These are phyloP conservation scores for Zaprionus camerounensis DNA, from an alignment of 1,140 invertebrate genomes.

Conservation along the genomic window DNA sequence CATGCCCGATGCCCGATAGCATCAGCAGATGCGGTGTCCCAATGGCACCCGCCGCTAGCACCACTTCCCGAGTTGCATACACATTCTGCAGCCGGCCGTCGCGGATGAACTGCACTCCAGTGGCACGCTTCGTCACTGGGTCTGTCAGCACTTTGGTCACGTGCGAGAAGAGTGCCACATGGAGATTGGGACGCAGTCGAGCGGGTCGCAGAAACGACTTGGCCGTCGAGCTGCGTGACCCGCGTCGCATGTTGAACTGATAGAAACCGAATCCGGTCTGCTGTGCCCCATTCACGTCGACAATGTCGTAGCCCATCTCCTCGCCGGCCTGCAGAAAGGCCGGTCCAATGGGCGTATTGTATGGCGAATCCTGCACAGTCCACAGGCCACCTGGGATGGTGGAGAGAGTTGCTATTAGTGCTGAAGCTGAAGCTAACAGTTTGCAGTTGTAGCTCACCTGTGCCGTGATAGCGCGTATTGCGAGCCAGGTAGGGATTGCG, in stretches of 20 bases:
- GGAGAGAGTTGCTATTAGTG: neutral
- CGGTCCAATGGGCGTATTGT: constrained; percentile 91
- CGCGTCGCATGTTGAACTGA: constrained; percentile 93
- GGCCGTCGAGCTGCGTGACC: constrained; percentile 90
- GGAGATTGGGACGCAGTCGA: constrained; percentile 89
- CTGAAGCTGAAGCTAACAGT: neutral
- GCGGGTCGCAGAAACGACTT: constrained; percentile 93
- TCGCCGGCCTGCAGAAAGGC: constrained; percentile 94
- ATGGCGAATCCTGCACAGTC: constrained; percentile 92
- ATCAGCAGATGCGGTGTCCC: constrained; percentile 92
- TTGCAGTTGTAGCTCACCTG: constrained; percentile 83
- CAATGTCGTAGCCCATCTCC: constrained; percentile 94
- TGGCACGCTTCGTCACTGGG: constrained; percentile 88
- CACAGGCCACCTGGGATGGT: constrained; percentile 89
- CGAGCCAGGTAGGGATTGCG: constrained; percentile 91
- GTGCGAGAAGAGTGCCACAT: constrained; percentile 90
- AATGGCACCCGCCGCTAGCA: constrained; percentile 91
- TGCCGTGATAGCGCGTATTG: constrained; percentile 89
- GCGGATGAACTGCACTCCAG: constrained; percentile 91
- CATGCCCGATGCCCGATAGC: constrained; percentile 93
- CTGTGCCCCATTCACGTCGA: constrained; percentile 91
- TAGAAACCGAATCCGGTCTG: constrained; percentile 93
- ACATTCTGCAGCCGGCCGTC: constrained; percentile 88
- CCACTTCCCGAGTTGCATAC: constrained; percentile 90
- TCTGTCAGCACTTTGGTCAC: constrained; percentile 92